These are phyloP conservation scores for Odontomachus brunneus DNA, from an alignment of 1,140 invertebrate species.

Conservation along the genomic window DNA sequence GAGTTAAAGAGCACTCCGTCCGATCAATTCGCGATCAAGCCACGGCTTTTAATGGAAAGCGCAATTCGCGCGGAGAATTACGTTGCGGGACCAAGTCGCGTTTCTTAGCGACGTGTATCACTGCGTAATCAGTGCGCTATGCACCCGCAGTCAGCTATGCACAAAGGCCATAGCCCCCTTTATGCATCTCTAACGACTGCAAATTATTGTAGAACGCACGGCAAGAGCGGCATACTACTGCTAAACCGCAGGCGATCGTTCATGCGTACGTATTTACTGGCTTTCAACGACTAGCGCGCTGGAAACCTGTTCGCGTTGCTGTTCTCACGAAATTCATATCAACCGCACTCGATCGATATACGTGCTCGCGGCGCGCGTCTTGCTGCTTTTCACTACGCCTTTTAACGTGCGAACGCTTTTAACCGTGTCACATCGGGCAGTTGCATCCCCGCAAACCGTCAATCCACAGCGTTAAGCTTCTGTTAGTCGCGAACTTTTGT, in stretches of 20 bases:
- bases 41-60: too few species aligned
- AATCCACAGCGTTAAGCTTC: too few species aligned
- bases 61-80: too few species aligned
- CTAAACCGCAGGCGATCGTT: conserved; percentile 25
- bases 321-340: conserved; percentile 10
- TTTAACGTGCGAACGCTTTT: too few species aligned
- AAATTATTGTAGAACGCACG: conserved; percentile 21
- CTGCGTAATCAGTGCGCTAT: conserved; percentile 12
- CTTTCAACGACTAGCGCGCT: neutral
- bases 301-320: neutral
- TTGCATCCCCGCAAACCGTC: too few species aligned
- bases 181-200: conserved; percentile 18
- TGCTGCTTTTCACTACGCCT: neutral
- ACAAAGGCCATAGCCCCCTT: conserved; percentile 14
- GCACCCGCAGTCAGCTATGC: neutral
- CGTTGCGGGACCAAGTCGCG: neutral
- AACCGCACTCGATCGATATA: neutral
- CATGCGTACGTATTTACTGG: conserved; percentile 17
- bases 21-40: too few species aligned
- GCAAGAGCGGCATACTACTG: neutral
- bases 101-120: conserved; percentile 29
- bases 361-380: neutral
- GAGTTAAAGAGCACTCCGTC: too few species aligned
- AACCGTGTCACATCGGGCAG: too few species aligned
- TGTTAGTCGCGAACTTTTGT: too few species aligned